Conservation (phyloP, 2,797 vertebrate species). For the Nyctibius grandis region DNA sequence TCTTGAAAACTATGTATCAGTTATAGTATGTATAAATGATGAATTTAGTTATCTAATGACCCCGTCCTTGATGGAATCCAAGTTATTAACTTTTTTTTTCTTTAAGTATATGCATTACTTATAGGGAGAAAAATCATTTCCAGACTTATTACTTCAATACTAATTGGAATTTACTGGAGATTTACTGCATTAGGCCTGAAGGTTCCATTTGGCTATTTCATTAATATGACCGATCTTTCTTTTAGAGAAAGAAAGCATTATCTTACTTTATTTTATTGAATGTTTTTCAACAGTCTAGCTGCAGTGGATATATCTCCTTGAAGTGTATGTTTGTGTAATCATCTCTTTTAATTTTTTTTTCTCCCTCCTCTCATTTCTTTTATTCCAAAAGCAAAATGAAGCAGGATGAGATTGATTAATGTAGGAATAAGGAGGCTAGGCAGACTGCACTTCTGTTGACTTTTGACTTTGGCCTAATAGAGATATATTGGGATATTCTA, state of each 20-base stretch:
- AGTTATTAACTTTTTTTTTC: not conserved
- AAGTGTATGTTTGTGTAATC: slow-evolving; percentile 45
- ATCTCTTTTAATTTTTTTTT: not conserved
- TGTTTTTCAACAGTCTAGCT: not conserved
- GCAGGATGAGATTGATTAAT: slow-evolving; percentile 43
- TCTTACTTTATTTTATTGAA: not conserved
- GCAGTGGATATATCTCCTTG: not conserved
- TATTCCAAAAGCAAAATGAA: slow-evolving; percentile 16
- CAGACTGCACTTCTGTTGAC: slow-evolving; percentile 53
- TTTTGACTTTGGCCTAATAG: slow-evolving; percentile 53
- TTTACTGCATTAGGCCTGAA: slow-evolving; percentile 24
- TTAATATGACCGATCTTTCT: not conserved
- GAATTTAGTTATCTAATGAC: not conserved
- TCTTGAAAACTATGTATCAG: not conserved
- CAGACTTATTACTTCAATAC: not conserved
- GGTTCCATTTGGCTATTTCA: slow-evolving; percentile 49
- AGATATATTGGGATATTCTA: slow-evolving; percentile 42
- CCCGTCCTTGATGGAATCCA: not conserved
- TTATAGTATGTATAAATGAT: not conserved
- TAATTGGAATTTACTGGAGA: slow-evolving; percentile 42
- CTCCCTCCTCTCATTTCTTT: not conserved
- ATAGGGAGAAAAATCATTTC: not conserved
- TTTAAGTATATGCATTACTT: not conserved
- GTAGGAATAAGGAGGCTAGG: slow-evolving; percentile 38
- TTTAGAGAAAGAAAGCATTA: slow-evolving; percentile 34